These are phyloP conservation scores for Galago senegalensis DNA, from an alignment of 2,797 vertebrate genomes.

Conservation along the genomic window DNA sequence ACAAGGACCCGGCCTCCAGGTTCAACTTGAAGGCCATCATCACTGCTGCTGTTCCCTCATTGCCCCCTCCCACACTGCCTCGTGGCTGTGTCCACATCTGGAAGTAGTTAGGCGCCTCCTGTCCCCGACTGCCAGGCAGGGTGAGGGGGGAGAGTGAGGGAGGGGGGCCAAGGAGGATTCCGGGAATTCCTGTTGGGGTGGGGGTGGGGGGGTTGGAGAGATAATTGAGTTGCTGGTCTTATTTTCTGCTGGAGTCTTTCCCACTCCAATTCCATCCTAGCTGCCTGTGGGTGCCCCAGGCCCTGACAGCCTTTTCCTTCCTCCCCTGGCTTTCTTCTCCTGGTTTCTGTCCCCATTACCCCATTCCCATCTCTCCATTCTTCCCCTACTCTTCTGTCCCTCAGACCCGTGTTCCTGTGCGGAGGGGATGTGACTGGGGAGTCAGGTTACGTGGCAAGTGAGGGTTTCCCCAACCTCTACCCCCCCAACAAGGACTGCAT, in stretches of 20 bases:
- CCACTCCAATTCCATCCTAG: background rate
- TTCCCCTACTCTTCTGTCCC: conserved; percentile 5
- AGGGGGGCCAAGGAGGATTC: conserved; percentile 70
- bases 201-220: conserved; percentile 68
- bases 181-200: conserved; percentile 76
- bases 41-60: background rate
- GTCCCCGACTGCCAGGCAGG: conserved; percentile 73
- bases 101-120: conserved; percentile 79
- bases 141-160: background rate
- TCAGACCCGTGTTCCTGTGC: conserved; percentile 94
- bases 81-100: conserved; percentile 82
- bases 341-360: conserved; percentile 13
- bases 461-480: conserved; percentile 94
- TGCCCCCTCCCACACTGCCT: conserved; percentile 15
- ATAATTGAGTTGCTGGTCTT: background rate
- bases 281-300: background rate
- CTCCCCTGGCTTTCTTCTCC: background rate
- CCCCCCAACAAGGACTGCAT: conserved; percentile 93
- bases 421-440: conserved; percentile 92
- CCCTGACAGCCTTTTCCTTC: background rate
- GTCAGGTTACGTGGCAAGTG: conserved; percentile 94
- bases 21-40: conserved; percentile 37
- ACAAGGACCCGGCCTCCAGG: background rate
- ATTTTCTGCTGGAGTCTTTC: background rate
- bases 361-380: conserved; percentile 47